phyloP scores from a whole-genome alignment of 2,888 invertebrate species.

The Mythimna albipuncta region DNA sequence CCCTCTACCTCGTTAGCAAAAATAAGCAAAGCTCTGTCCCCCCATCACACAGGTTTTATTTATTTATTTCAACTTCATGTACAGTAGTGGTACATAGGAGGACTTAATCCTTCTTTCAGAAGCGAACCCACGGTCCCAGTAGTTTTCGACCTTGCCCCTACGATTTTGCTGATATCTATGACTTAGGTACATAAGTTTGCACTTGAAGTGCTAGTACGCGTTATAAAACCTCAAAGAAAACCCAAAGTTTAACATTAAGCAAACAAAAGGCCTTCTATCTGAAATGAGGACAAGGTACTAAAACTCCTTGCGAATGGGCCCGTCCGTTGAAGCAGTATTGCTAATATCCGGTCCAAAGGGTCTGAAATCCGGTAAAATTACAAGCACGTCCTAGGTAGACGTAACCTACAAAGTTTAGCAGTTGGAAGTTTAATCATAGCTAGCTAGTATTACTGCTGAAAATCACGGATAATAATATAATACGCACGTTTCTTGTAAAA shows the following conservation, averaged over 20 bases:
- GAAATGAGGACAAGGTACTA: not conserved
- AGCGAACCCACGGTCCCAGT: too few relatives aligned
- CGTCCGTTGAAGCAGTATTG: not conserved
- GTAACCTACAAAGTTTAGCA: not conserved
- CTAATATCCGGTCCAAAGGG: slow-evolving; percentile 14
- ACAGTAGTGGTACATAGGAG: too few relatives aligned
- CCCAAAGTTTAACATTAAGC: not conserved
- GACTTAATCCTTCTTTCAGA: too few relatives aligned
- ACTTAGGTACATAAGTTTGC: too few relatives aligned
- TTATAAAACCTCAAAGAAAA: not conserved
- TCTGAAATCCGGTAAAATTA: slow-evolving; percentile 1
- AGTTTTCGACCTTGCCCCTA: too few relatives aligned
- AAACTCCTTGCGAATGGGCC: not conserved
- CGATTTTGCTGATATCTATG: too few relatives aligned
- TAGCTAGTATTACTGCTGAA: not conserved
- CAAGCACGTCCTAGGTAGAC: slow-evolving; percentile 12
- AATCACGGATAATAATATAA: slow-evolving; percentile 1
- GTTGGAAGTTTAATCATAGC: not conserved
- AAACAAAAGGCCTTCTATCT: not conserved
- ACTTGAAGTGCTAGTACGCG: not conserved
- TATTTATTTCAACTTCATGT: too few relatives aligned
- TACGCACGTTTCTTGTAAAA: slow-evolving; percentile 7
- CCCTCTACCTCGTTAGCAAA: too few relatives aligned
- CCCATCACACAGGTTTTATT: too few relatives aligned
- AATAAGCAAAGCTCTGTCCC: too few relatives aligned